Evolutionary conservation across 2,113 vertebrate genomes (phyloP).

Genomic region (Phainopepla nitens): DNA sequence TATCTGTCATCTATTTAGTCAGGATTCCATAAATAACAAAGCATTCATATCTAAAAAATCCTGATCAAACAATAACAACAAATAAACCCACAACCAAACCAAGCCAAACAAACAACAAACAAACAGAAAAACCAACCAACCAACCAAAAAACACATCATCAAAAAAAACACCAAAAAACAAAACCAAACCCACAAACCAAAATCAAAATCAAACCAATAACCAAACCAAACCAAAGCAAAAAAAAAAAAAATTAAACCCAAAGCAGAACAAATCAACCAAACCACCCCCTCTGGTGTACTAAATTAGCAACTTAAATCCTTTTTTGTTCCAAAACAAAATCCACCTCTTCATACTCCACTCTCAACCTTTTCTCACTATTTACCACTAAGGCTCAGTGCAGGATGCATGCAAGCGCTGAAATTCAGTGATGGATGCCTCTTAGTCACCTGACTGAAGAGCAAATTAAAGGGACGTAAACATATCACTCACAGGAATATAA

Average conservation of each 20-base stretch:
- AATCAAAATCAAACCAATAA: background rate
- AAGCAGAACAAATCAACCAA: background rate
- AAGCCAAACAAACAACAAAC: background rate
- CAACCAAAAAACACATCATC: background rate
- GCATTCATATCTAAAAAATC: background rate
- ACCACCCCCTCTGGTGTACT: background rate
- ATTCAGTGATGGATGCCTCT: fast-evolving
- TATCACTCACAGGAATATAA: background rate
- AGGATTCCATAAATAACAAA: background rate
- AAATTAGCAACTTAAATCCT: background rate
- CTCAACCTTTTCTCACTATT: background rate
- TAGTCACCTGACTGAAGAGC: background rate
- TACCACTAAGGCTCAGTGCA: background rate
- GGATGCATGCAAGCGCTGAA: background rate
- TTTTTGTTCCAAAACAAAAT: background rate
- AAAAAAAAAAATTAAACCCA: background rate
- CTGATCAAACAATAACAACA: background rate
- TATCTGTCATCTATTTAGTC: background rate
- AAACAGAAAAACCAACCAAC: background rate
- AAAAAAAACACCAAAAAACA: too few species aligned
- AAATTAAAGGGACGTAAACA: background rate
- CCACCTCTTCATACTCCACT: background rate
- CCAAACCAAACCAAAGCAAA: background rate
- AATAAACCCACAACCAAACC: too few species aligned
- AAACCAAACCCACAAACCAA: background rate